Percentiles rank a stretch among this genome's conserved stretches.
Evolutionary conservation across 1,140 invertebrate species (phyloP).

Genomic region (Drosophila orosa): DNA sequence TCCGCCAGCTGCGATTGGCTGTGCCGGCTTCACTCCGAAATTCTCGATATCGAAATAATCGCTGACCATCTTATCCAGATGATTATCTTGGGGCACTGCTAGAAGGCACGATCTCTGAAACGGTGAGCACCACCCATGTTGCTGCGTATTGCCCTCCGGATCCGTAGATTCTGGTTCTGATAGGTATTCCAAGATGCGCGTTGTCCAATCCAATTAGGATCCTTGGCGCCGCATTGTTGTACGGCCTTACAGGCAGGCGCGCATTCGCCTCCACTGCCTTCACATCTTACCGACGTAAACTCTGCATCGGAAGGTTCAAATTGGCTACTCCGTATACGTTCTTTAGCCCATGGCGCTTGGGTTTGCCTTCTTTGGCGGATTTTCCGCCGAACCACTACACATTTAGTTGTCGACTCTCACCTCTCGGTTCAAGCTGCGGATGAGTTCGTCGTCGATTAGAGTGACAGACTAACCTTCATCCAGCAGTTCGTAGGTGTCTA

Average conservation of each 20-base stretch:
- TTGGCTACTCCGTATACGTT: no score
- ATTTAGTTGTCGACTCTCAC: neutral
- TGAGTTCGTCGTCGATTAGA: no score
- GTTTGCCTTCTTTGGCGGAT: neutral
- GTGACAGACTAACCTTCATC: neutral
- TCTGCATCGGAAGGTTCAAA: no score
- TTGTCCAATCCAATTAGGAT: neutral
- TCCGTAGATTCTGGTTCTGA: neutral
- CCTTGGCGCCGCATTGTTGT: neutral
- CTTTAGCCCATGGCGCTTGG: no score
- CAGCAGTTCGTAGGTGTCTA: no score
- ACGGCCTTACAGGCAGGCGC: neutral
- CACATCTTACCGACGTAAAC: no score
- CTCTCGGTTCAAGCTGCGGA: neutral
- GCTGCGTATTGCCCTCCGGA: neutral
- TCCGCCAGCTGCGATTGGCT: neutral
- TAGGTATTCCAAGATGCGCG: neutral
- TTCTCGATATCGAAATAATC: neutral
- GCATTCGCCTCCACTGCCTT: neutral
- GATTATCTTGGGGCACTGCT: neutral
- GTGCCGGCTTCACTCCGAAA: no score
- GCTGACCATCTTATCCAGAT: neutral
- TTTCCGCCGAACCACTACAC: slow-evolving; percentile 5
- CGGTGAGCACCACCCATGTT: neutral
- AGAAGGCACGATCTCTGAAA: neutral